phyloP scores from a whole-genome alignment of 2,888 invertebrate species.

The Diplolepis rosae region DNA sequence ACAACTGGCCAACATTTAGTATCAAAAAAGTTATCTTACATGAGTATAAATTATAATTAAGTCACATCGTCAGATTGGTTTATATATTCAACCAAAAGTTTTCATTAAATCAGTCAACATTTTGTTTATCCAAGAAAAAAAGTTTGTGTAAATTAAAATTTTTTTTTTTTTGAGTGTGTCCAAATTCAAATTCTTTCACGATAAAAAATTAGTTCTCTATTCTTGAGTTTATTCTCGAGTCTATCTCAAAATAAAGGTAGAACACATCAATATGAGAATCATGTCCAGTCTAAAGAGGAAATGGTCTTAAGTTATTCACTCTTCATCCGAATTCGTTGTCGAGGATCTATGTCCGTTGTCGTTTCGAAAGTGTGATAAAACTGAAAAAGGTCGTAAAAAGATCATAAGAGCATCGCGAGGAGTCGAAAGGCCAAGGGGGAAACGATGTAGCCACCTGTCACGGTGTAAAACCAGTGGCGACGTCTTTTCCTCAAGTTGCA shows the following conservation, averaged over 20 bases:
- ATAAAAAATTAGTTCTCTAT: neutral
- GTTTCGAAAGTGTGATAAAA: slow-evolving; percentile 31
- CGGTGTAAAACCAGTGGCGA: slow-evolving; percentile 27
- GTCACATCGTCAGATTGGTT: too few species aligned
- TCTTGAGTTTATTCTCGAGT: neutral
- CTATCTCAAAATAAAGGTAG: neutral
- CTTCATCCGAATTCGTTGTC: slow-evolving; percentile 13
- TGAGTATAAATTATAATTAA: too few species aligned
- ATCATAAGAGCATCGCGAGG: slow-evolving; percentile 25
- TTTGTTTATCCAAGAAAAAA: too few species aligned
- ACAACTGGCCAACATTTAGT: too few species aligned
- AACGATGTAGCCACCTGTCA: slow-evolving; percentile 19
- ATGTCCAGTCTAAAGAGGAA: slow-evolving; percentile 21
- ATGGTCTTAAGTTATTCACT: slow-evolving; percentile 29
- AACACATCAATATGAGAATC: slow-evolving; percentile 18
- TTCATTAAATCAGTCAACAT: too few species aligned
- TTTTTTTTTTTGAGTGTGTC: too few species aligned
- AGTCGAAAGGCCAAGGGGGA: slow-evolving; percentile 27
- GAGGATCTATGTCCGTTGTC: slow-evolving; percentile 20
- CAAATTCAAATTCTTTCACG: too few species aligned
- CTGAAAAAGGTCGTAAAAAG: slow-evolving; percentile 22
- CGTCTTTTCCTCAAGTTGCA: slow-evolving; percentile 14
- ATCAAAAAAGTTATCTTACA: too few species aligned
- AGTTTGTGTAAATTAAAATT: too few species aligned
- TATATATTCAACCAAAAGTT: too few species aligned